Conservation (phyloP, 2,797 vertebrate species). For the Aldrovandia affinis region DNA sequence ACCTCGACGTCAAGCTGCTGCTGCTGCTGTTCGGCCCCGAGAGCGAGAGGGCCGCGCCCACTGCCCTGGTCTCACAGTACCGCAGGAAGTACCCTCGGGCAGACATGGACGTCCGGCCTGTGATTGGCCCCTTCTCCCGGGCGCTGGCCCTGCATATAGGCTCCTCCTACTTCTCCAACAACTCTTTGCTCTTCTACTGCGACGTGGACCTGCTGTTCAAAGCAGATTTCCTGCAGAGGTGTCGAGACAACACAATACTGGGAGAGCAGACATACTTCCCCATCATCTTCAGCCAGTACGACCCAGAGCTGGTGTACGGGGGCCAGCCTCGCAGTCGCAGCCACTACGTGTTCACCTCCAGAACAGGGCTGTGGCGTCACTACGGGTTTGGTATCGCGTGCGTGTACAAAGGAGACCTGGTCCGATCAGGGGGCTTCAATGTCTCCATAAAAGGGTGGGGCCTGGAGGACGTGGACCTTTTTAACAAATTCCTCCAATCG, state of each 20-base stretch:
- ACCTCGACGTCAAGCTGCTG: conserved; percentile 91
- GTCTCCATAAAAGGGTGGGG: conserved; percentile 98
- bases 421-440: conserved; percentile 88
- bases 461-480: conserved; percentile 95
- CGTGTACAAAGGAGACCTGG: conserved; percentile 89
- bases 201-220: conserved; percentile 96
- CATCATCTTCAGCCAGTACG: conserved; percentile 97
- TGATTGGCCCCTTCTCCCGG: conserved; percentile 89
- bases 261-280: conserved; percentile 92
- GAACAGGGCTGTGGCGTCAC: conserved; percentile 96
- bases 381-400: conserved; percentile 97
- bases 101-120: conserved; percentile 89
- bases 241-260: conserved; percentile 83
- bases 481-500: conserved; percentile 93
- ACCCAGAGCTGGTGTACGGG: conserved; percentile 93
- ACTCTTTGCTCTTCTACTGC: conserved; percentile 95
- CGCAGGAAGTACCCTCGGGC: conserved; percentile 87
- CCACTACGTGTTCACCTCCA: conserved; percentile 93
- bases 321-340: conserved; percentile 89
- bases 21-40: conserved; percentile 91
- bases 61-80: conserved; percentile 93
- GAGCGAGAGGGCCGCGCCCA: conserved; percentile 45
- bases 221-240: conserved; percentile 89
- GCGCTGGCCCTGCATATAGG: conserved; percentile 92
- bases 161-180: conserved; percentile 89